Evolutionary conservation across 2,113 vertebrate species (phyloP).

Genomic region (Vidua macroura): DNA sequence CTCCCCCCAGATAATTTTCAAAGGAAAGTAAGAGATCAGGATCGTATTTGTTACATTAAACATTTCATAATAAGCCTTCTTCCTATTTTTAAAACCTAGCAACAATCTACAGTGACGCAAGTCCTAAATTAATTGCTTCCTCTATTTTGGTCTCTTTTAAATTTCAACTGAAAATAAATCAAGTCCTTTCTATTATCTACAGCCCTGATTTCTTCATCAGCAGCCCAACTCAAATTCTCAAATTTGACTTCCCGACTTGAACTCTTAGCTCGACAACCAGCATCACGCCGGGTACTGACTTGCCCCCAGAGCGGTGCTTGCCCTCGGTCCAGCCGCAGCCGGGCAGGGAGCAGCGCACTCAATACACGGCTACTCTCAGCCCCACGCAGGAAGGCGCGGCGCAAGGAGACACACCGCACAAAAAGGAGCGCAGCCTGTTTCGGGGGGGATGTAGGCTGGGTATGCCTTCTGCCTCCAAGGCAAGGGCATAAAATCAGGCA

Average conservation of each 20-base stretch:
- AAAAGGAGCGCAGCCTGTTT: not conserved
- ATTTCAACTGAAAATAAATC: conserved; percentile 44
- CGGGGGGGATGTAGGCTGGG: not conserved
- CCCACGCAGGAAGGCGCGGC: not conserved
- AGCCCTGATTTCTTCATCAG: not conserved
- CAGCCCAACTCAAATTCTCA: not conserved
- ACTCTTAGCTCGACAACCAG: not conserved
- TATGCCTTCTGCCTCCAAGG: not conserved
- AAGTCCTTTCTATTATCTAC: not conserved
- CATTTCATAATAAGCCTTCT: not conserved
- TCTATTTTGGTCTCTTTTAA: not conserved
- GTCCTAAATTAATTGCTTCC: conserved; percentile 43
- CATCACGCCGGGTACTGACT: not conserved
- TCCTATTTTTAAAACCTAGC: not conserved
- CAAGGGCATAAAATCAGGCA: not conserved
- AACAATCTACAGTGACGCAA: conserved; percentile 8
- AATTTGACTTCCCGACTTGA: not conserved
- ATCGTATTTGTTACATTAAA: not conserved
- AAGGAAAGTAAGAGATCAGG: not conserved
- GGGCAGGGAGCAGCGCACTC: not conserved
- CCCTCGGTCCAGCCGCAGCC: not conserved
- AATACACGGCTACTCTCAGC: conserved; percentile 52
- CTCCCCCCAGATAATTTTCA: not conserved
- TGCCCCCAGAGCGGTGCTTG: not conserved
- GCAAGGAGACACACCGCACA: not conserved